Base-by-base conservation (phyloP, 2,113 vertebrate genomes). In the Platichthys flesus region DNA sequence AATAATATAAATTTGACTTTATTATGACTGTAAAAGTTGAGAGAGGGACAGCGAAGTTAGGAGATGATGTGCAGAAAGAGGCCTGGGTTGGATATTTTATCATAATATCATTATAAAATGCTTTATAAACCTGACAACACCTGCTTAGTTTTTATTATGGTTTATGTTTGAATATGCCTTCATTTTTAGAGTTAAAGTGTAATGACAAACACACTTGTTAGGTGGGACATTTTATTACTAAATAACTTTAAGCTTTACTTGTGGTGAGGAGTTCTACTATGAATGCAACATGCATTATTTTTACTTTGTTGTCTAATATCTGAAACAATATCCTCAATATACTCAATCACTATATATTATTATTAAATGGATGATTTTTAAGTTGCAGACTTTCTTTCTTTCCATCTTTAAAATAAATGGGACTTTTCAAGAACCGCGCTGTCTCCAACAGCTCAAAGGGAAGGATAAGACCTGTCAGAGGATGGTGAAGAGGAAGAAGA, bases 401-500 rank as follows among this genome's bases (percentile, higher is more conserved):
- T 37, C n/a, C 28, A 49, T 57, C 65, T 63, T 63, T 61, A 31
- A 31, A 55, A 0, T 67, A 42, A 42, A 13, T 3, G 12, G 9
- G 57, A 60, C 21, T 51, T 71, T 65, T 63, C 47, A 5, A 56
- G 26, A 61, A 71, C 58, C 20, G 15, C 54, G 62, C 24, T 75
- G 21, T 51, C n/a, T 71, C 37, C 57, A 15, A 67, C 56, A 37
- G 61, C 76, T 55, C 67, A 58, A 14, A 71, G 37, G 55, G 55
- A 71, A 28, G 42, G 61, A 65, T 26, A 37, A 84, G 70, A 85
- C 57, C 63, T 71, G 83, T 86, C 82, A 75, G 47, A 13, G 49
- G n/a, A 75, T 20, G 68, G 73, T 16, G 7, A 51, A 4, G 15
- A 13, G 49, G 18, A 72, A n/a, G 68, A 74, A 55, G 31, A 20